These are phyloP conservation scores for Lophura nycthemera DNA, from an alignment of 2,113 vertebrate genomes.

Conservation along the genomic window DNA sequence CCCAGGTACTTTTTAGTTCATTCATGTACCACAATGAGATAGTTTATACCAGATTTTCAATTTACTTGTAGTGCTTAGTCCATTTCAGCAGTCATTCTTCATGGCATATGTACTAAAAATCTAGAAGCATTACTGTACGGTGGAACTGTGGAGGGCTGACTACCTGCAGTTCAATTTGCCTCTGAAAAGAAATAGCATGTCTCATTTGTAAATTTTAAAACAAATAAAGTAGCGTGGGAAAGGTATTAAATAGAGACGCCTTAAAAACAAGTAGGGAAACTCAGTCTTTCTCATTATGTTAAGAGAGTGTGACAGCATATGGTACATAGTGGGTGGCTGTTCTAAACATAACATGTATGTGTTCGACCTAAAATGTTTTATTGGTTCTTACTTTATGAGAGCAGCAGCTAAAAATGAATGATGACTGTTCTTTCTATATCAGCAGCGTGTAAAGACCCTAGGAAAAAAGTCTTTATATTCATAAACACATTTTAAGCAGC, in stretches of 20 bases:
- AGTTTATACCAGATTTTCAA: not conserved
- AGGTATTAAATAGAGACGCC: constrained; percentile 36
- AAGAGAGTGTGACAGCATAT: constrained; percentile 61
- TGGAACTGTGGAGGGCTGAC: not conserved
- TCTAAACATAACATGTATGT: constrained; percentile 61
- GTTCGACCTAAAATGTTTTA: constrained; percentile 54
- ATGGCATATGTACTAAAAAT: not conserved
- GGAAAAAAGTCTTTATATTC: constrained; percentile 28
- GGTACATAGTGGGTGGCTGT: constrained; percentile 35
- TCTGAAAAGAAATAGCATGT: not conserved
- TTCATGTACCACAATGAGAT: not conserved
- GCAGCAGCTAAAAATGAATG: constrained; percentile 52
- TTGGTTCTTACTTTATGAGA: constrained; percentile 43
- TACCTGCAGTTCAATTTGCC: not conserved
- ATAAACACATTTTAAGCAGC: constrained; percentile 1
- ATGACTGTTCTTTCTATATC: constrained; percentile 66
- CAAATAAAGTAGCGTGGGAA: not conserved
- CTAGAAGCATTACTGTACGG: not conserved
- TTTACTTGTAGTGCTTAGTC: not conserved
- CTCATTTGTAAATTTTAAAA: constrained; percentile 36
- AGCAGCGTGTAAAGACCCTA: constrained; percentile 7
- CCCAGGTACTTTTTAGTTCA: not conserved
- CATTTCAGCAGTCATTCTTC: not conserved
- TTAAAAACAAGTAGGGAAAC: constrained; percentile 45
- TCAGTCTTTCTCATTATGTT: constrained; percentile 37